These are phyloP conservation scores for Gallinago paraguaiae DNA, from an alignment of 2,113 vertebrate genomes.

Conservation along the genomic window DNA sequence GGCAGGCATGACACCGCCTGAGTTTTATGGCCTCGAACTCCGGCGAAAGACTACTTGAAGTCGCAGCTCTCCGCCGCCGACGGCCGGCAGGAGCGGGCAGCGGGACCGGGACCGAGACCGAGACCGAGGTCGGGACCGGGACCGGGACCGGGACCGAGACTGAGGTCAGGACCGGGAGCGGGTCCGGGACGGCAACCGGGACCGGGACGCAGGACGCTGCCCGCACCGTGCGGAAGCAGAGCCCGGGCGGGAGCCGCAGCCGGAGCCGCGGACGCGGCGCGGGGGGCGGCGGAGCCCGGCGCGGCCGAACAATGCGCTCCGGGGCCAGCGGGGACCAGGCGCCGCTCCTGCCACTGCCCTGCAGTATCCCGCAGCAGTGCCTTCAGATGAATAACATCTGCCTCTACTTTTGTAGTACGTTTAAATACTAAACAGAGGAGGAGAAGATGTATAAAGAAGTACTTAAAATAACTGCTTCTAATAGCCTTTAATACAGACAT, in stretches of 20 bases:
- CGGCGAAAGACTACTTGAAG: conserved; percentile 82
- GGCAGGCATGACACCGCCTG: conserved; percentile 78
- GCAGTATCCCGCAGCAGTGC: conserved; percentile 45
- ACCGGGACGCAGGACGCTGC: no score
- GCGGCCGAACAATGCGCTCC: conserved; percentile 67
- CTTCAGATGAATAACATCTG: conserved; percentile 80
- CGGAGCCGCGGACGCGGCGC: background rate
- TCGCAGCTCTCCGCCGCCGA: conserved; percentile 72
- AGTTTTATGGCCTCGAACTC: conserved; percentile 84
- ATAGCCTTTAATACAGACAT: conserved; percentile 90
- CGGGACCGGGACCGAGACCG: background rate
- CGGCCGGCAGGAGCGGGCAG: conserved; percentile 74
- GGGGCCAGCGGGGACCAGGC: conserved; percentile 43
- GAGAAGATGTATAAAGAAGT: conserved; percentile 79
- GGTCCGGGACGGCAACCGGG: no score
- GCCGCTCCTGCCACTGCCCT: conserved; percentile 64
- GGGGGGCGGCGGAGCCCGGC: conserved; percentile 68
- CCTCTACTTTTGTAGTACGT: conserved; percentile 77
- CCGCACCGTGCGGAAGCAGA: background rate
- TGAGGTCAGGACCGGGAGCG: background rate
- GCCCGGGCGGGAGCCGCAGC: background rate
- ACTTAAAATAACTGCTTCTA: conserved; percentile 90
- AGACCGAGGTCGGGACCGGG: background rate
- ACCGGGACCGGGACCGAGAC: no score
- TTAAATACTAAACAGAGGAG: conserved; percentile 87